Conservation (phyloP, 2,113 vertebrate species). For the Myxocyprinus asiaticus region DNA sequence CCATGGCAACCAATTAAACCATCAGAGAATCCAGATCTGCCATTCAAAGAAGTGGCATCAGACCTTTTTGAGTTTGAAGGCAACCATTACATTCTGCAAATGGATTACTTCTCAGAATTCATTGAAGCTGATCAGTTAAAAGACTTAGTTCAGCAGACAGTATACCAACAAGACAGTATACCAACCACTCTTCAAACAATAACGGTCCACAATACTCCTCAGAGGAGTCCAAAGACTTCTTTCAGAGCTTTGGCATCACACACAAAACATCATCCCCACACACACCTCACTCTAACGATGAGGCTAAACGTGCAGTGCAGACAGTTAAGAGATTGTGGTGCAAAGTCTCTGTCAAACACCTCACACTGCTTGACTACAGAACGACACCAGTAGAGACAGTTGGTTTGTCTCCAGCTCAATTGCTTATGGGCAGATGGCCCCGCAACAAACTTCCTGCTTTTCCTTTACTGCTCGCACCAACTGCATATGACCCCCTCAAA, state of each 20-base stretch:
- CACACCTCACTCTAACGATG: conserved; percentile 31
- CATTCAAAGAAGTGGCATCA: too few species aligned
- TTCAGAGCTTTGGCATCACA: conserved; percentile 20
- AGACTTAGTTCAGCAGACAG: conserved; percentile 42
- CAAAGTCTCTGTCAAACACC: conserved; percentile 40
- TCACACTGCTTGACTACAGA: conserved; percentile 36
- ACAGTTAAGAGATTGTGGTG: conserved; percentile 26
- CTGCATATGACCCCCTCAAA: conserved; percentile 2
- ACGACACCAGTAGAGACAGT: not conserved
- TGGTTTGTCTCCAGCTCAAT: not conserved
- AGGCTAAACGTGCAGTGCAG: conserved; percentile 33
- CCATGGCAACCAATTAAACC: too few species aligned
- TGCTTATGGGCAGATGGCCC: conserved; percentile 36
- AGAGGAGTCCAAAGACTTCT: conserved; percentile 36
- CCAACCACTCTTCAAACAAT: conserved; percentile 14
- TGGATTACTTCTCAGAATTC: not conserved
- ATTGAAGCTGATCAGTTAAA: conserved; percentile 8
- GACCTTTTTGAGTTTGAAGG: too few species aligned
- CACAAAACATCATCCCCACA: conserved; percentile 14
- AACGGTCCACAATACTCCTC: conserved; percentile 26
- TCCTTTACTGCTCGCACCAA: conserved; percentile 2
- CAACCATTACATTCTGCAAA: too few species aligned
- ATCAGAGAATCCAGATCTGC: too few species aligned
- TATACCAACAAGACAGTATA: too few species aligned
- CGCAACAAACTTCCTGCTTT: conserved; percentile 27